Conservation (phyloP, 2,888 invertebrate species). For the Incurvaria masculella region DNA sequence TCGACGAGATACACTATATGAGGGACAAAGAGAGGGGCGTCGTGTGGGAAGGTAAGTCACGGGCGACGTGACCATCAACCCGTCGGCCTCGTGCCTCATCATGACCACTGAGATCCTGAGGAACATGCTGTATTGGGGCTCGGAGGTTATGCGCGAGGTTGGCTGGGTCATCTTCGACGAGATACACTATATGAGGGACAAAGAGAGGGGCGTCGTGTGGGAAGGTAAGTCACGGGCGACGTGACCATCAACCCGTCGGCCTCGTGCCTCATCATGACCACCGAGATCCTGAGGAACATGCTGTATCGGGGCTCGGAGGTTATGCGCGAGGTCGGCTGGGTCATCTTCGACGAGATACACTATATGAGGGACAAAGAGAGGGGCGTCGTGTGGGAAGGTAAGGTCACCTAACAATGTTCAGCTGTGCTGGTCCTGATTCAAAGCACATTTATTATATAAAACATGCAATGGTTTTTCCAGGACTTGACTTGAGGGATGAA, state of each 20-base stretch:
- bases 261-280: conserved; percentile 98
- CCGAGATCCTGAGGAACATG: conserved; percentile 99
- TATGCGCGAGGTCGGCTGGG: conserved; percentile 99
- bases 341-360: conserved; percentile 99
- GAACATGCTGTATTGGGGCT: conserved; percentile 98
- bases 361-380: conserved; percentile 99
- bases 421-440: too few relatives aligned
- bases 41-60: conserved; percentile 94
- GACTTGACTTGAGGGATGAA: too few relatives aligned
- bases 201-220: conserved; percentile 99
- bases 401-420: too few relatives aligned
- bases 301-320: conserved; percentile 97
- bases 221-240: conserved; percentile 93
- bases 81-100: conserved; percentile 94
- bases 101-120: conserved; percentile 99
- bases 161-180: conserved; percentile 99
- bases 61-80: conserved; percentile 99
- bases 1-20: conserved; percentile 99
- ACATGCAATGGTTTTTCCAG: too few relatives aligned
- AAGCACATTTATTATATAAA: too few relatives aligned
- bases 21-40: conserved; percentile 98
- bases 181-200: conserved; percentile 99
- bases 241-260: conserved; percentile 99
- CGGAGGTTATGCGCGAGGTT: conserved; percentile 98
- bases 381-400: conserved; percentile 96